Conservation (phyloP, 2,797 vertebrate genomes). For the Muscicapa comitata region DNA sequence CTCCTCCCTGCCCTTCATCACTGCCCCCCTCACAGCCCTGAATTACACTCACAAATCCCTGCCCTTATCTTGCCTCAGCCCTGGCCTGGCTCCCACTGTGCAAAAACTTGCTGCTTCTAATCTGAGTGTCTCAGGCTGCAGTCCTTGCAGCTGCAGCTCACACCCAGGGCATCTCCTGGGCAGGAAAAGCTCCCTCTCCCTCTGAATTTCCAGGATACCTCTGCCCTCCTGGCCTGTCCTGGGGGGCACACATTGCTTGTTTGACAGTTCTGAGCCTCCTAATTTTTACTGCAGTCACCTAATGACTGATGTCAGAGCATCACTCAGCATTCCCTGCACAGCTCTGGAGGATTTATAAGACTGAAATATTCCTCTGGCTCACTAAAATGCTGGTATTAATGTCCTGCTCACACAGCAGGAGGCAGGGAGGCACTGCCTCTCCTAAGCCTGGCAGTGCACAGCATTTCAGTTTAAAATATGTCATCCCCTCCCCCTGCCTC, state of each 20-base stretch:
- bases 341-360: not conserved
- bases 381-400: not conserved
- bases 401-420: not conserved
- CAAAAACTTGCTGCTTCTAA: not conserved
- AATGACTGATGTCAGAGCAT: fast-evolving
- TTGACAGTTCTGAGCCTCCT: not conserved
- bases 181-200: not conserved
- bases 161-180: not conserved
- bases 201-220: not conserved
- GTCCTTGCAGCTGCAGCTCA: not conserved
- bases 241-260: fast-evolving
- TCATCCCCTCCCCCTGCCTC: not conserved
- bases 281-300: not conserved
- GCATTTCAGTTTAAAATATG: not conserved
- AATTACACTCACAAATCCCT: not conserved
- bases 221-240: not conserved
- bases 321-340: not conserved
- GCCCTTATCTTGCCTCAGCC: not conserved
- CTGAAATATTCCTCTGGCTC: not conserved
- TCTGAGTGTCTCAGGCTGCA: not conserved
- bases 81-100: not conserved
- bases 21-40: not conserved
- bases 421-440: not conserved
- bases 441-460: not conserved
- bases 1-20: not conserved